A percentile compares a stretch with the other conserved stretches of the same genome.
phyloP scores from a whole-genome alignment of 1,140 invertebrate genomes.

The Ylistrum balloti region DNA sequence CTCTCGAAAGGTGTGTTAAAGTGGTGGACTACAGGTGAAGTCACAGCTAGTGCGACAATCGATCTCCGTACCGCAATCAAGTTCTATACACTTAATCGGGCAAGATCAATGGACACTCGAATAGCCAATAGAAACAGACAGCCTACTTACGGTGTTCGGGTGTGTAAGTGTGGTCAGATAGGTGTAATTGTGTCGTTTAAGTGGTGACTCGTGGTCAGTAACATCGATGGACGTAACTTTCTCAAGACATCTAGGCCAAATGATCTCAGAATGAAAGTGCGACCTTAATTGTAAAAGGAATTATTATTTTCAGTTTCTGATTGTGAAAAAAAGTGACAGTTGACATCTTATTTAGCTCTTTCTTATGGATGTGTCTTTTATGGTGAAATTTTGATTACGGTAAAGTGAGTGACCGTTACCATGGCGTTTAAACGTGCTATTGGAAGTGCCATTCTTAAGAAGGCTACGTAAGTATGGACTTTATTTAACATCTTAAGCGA shows the following conservation, averaged over 20 bases:
- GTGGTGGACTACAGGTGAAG: background rate
- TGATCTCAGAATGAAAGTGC: too few relatives aligned
- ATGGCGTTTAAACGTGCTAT: slow-evolving; percentile 18
- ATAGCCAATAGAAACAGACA: background rate
- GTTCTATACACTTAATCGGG: slow-evolving; percentile 29
- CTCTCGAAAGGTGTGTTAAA: background rate
- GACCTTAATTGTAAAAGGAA: background rate
- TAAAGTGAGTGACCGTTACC: background rate
- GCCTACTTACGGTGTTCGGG: background rate
- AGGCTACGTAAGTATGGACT: background rate
- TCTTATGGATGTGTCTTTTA: background rate
- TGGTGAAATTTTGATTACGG: background rate
- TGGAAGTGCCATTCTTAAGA: slow-evolving; percentile 12
- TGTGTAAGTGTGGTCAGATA: background rate
- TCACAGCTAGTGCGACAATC: background rate
- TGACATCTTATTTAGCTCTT: background rate
- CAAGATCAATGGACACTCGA: background rate
- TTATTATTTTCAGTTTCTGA: background rate
- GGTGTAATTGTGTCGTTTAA: background rate
- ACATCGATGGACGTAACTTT: background rate
- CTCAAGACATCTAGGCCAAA: background rate
- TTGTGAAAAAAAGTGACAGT: background rate
- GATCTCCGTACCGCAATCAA: slow-evolving; percentile 7
- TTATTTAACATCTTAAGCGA: background rate
- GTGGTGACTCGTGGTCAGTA: background rate